Conservation (phyloP, 2,113 vertebrate genomes). For the Toxostoma redivivum region DNA sequence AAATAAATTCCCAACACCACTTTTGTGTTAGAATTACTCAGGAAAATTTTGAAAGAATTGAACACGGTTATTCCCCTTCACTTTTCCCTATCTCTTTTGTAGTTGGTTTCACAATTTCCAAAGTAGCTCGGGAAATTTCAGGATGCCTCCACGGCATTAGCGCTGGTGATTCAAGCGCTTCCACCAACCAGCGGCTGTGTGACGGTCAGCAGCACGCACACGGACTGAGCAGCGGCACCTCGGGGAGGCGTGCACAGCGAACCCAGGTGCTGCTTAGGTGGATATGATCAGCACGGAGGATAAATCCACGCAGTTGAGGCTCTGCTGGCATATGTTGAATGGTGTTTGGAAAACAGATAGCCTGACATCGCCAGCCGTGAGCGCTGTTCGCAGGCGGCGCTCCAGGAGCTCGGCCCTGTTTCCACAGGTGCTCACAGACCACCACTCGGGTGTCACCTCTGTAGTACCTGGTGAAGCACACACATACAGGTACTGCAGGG, state of each 20-base stretch:
- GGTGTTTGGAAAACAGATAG: fast-evolving
- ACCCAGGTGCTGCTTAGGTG: fast-evolving
- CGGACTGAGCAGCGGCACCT: fast-evolving
- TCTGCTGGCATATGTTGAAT: background rate
- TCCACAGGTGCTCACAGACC: background rate
- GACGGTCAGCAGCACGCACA: background rate
- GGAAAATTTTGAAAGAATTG: background rate
- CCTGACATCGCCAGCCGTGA: fast-evolving
- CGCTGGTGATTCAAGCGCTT: background rate
- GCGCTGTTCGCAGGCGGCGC: fast-evolving
- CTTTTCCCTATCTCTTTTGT: background rate
- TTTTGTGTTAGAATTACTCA: background rate
- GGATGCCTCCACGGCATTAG: fast-evolving
- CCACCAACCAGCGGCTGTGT: fast-evolving
- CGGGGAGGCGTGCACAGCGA: fast-evolving
- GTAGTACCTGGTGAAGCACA: fast-evolving
- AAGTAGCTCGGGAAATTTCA: background rate
- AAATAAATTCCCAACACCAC: background rate
- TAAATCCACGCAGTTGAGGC: background rate
- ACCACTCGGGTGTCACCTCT: too few species aligned
- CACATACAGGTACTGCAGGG: fast-evolving
- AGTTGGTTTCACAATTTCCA: background rate
- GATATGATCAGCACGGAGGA: too few species aligned
- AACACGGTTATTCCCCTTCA: fast-evolving
- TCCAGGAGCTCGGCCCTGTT: background rate